Percentiles rank a stretch among this genome's conserved stretches.
Conservation (phyloP, 2,888 invertebrate genomes). For the Euphydryas editha region DNA sequence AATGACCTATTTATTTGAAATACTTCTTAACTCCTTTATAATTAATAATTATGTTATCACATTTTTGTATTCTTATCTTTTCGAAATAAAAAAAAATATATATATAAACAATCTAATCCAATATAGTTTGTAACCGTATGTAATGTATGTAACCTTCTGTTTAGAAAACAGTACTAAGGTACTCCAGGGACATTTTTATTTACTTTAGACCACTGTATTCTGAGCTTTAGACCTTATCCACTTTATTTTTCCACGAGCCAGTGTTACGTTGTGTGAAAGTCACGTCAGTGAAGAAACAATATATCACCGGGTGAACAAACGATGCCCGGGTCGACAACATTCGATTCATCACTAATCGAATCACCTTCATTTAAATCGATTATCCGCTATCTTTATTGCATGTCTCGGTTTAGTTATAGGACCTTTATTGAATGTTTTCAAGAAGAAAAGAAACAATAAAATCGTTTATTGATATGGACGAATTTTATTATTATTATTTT, state of each 20-base stretch:
- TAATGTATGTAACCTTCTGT: neutral
- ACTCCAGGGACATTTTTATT: neutral
- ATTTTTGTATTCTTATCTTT: too few relatives aligned
- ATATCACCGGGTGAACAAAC: conserved; percentile 24
- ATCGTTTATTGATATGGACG: neutral
- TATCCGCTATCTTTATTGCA: conserved; percentile 25
- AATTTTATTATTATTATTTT: too few relatives aligned
- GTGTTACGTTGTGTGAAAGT: conserved; percentile 15
- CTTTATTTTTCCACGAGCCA: conserved; percentile 9
- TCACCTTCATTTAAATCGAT: conserved; percentile 26
- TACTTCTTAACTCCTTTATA: too few relatives aligned
- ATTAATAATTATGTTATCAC: too few relatives aligned
- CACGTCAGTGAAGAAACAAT: conserved; percentile 20
- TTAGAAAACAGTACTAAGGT: neutral
- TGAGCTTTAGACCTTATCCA: too few relatives aligned
- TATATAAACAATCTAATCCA: too few relatives aligned
- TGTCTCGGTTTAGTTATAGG: neutral
- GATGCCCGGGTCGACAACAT: conserved; percentile 13
- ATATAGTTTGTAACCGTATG: too few relatives aligned
- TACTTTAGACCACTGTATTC: neutral
- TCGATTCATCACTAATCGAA: conserved; percentile 31
- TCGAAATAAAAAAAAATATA: too few relatives aligned
- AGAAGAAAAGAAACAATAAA: neutral
- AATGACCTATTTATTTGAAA: too few relatives aligned
- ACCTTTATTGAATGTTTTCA: neutral